Conservation (phyloP, 2,113 vertebrate species). For the Takifugu flavidus region DNA sequence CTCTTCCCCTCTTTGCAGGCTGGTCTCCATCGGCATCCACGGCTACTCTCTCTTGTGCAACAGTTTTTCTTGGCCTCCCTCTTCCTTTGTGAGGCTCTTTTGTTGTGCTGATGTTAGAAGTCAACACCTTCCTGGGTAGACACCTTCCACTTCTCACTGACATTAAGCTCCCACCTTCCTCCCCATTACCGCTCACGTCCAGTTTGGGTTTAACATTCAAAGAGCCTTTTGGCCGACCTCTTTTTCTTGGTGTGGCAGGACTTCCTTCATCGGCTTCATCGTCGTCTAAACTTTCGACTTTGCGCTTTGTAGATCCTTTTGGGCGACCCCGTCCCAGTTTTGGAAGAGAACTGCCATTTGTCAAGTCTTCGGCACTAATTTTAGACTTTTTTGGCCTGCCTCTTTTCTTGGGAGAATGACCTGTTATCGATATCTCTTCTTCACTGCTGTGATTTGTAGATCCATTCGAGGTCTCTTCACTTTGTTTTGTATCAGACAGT, state of each 20-base stretch:
- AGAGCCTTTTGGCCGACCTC: conserved; percentile 53
- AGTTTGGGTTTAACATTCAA: conserved; percentile 27
- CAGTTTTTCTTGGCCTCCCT: conserved; percentile 49
- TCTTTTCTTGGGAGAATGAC: conserved; percentile 33
- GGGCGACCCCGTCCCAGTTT: conserved; percentile 40
- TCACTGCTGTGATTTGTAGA: conserved; percentile 14
- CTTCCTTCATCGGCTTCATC: conserved; percentile 26
- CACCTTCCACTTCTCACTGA: conserved; percentile 9
- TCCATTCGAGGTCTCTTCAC: background rate
- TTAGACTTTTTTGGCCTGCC: conserved; percentile 27
- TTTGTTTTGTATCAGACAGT: conserved; percentile 2
- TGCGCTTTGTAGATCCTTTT: conserved; percentile 42
- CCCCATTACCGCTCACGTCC: background rate
- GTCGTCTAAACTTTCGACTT: conserved; percentile 25
- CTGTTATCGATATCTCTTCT: background rate
- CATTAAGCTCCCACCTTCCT: background rate
- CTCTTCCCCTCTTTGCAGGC: conserved; percentile 42
- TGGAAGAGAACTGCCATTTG: conserved; percentile 28
- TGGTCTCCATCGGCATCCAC: conserved; percentile 4
- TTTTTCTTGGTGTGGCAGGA: conserved; percentile 28
- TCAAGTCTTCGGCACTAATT: conserved; percentile 9
- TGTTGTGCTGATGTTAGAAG: conserved; percentile 8
- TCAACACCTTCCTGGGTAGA: conserved; percentile 9
- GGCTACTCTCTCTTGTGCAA: background rate
- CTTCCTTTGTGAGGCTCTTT: conserved; percentile 16